Base-by-base conservation (phyloP, 2,888 invertebrate species). In the Strigamia maritima region DNA sequence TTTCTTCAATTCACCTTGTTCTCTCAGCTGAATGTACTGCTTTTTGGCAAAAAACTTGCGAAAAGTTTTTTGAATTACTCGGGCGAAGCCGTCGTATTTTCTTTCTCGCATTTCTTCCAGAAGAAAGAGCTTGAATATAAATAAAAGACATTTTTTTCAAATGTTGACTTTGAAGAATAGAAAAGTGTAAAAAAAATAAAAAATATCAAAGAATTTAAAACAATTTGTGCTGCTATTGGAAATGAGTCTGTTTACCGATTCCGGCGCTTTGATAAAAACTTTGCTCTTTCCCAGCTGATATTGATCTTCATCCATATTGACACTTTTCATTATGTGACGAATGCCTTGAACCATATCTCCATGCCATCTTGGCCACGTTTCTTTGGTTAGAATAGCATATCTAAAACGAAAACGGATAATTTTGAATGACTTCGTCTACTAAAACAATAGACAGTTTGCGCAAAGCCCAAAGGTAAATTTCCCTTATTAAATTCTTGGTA, bases 231-330 rank as follows among this genome's bases (percentile, higher is more conserved):
- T 14, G 44, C 16, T 44, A 24, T 75, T 31, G 28, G 28, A 31
- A 75, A 75, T 31, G 8, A 2, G 44, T 44, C 44, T 44, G 16
- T 87, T 85, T 83, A 89, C 89, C 79, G 88, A 90, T 85, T 90
- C 90, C 0, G 90, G 90, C 79, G 90, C 91, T 85, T 91, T 91
- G 82, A 92, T 88, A 84, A 92, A 92, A 26, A 92, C 87, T 85
- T 92, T 92, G 10, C 89, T 88, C 80, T 86, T 87, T 14, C 92
- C 92, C 79, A 91, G 86, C 83, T 91, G 91, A 84, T 88, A 92
- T 84, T 91, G 90, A 76, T 88, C 88, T 14, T 82, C 83, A 80
- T 90, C 90, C 86, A 91, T 89, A 83, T 89, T 88, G 24, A 89
- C 89, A 78, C 86, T 87, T 12, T 85, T 85, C 85, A 91, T 86